Evolutionary conservation across 2,888 invertebrate species (phyloP), one percentile per base, ranked within the genome.

Genomic region (Apamea sordens): DNA sequence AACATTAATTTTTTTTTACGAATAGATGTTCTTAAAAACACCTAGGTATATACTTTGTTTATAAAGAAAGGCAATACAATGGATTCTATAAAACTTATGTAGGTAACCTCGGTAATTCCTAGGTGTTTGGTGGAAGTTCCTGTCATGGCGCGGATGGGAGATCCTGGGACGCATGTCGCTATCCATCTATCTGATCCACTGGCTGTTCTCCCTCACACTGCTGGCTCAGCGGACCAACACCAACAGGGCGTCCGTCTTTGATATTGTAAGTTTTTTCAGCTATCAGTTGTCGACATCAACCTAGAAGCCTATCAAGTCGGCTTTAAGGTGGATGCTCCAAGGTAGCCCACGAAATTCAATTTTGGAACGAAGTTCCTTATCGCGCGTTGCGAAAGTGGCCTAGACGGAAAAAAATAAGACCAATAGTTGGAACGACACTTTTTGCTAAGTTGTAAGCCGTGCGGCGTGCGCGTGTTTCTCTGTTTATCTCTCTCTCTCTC

Each of bases 131-230:
- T 93, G 94, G 92, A 85, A 89, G 44, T 89, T 94, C 79, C 79
- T 94, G 76, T 91, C 93, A 36, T 95, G 95, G 95, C 91, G 92
- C 59, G 92, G 93, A 24, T 95, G 93, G 93, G 90, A 91, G 84
- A 79, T 93, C 18, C 84, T 93, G 76, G 92, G 93, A 4, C 92
- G 95, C 53, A 90, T 95, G 93, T 94, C 95, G 1, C 91, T 95
- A 61, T 88, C 94, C 41, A 88, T 92, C 64, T 92, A 93, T 83
- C 82, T 95, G 86, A 84, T 91, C 76, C 95, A 95, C 89, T 95
- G 94, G 94, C 87, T 89, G 65, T 78, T 87, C 79, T 88, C 91
- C 71, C 87, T 94, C 50, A 82, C 86, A 44, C 85, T 91, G 63
- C 80, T 94, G 6, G 94, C 91, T 0, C 61, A 83, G 24, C 82